Evolutionary conservation across 2,888 invertebrate species (phyloP).

Genomic region (Phortica magna): DNA sequence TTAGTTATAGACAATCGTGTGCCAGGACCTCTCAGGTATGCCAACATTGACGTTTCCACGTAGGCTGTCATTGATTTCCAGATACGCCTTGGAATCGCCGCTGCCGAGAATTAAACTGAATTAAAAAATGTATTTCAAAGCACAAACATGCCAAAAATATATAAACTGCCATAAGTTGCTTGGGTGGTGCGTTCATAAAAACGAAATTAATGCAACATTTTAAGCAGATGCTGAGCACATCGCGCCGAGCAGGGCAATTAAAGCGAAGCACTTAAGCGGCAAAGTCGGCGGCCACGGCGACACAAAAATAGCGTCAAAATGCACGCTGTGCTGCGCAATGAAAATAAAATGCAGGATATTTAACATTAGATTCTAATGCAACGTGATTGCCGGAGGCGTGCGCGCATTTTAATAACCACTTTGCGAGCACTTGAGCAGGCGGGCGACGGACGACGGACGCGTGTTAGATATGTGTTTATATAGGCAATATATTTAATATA

Average conservation of each 20-base stretch:
- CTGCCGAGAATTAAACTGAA: conserved; percentile 59
- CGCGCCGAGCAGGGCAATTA: conserved; percentile 50
- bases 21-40: conserved; percentile 77
- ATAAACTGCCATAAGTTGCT: conserved; percentile 23
- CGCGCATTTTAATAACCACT: background rate
- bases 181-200: conserved; percentile 29
- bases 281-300: conserved; percentile 8
- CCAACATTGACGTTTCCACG: conserved; percentile 73
- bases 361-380: conserved; percentile 24
- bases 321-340: conserved; percentile 34
- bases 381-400: background rate
- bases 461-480: conserved; percentile 1
- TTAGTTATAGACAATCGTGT: conserved; percentile 77
- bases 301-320: conserved; percentile 54
- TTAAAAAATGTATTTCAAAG: conserved; percentile 18
- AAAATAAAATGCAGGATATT: conserved; percentile 39
- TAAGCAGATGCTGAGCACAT: conserved; percentile 37
- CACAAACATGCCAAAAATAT: conserved; percentile 14
- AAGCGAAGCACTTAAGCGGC: conserved; percentile 53
- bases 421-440: conserved; percentile 5
- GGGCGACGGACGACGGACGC: conserved; percentile 36
- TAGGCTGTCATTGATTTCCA: conserved; percentile 75
- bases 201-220: conserved; percentile 46
- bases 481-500: too few species aligned
- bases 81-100: conserved; percentile 63